Evolutionary conservation across 2,888 invertebrate species (phyloP), one percentile per base, ranked within the genome.

Genomic region (Cosmia trapezina): DNA sequence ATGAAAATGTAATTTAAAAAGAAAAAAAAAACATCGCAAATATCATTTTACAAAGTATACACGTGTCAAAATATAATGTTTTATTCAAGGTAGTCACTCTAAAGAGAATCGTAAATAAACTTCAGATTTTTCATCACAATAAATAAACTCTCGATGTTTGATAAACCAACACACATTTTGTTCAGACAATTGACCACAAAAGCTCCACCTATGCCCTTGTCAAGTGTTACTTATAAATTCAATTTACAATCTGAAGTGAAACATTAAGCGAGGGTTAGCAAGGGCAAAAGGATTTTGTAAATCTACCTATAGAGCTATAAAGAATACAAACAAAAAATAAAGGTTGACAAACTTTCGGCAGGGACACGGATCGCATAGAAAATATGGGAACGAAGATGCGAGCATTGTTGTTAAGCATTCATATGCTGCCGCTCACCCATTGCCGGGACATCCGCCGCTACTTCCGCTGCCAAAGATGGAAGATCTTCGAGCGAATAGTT

Each of bases 401-500:
- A 91, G 91, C 90, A 94, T 94, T 93, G 94, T 94, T 94, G 93
- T 94, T 92, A 94, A 90, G 93, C 93, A 96, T 96, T 96, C 95
- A 95, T 93, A 94, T 94, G 94, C 92, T 89, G 92, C 89, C 90
- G 93, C 96, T 95, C 93, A 96, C 96, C 96, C 96, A 96, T 96
- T 88, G 94, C 93, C 92, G 95, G 94, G 93, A 95, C 96, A 95
- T 96, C 96, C 96, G 96, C 90, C 90, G 94, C 88, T 93, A 92
- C 95, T 96, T 96, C 96, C 96, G 96, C 92, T 95, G 94, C 96
- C 96, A 95, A 96, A 96, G 96, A 96, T 95, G 96, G 96, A 91
- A 92, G 94, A 95, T 95, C 93, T 93, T 93, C 90, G 87, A 88
- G 88, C 88, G 89, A 81, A 90, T 93, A 93, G 96, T 95, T 94